phyloP scores from a whole-genome alignment of 2,113 vertebrate species.

The Psittacula cyanocephala region DNA sequence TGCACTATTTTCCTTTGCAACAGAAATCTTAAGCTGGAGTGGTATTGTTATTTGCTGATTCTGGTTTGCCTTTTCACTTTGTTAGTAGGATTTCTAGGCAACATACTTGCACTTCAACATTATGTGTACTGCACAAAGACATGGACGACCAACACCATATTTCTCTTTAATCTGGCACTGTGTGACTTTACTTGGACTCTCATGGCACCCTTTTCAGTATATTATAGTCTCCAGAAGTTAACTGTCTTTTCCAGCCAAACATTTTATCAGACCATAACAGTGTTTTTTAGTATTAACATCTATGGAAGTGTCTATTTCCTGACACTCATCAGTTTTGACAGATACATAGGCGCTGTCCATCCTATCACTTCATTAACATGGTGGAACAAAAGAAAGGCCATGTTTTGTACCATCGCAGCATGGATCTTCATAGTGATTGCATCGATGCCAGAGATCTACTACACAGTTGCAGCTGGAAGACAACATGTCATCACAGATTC shows the following conservation, averaged over 20 bases:
- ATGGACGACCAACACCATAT: constrained; percentile 71
- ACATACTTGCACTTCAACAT: constrained; percentile 70
- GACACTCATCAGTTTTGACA: constrained; percentile 80
- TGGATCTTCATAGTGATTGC: constrained; percentile 67
- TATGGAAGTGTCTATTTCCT: constrained; percentile 82
- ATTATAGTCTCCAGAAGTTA: constrained; percentile 64
- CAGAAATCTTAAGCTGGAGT: constrained; percentile 43
- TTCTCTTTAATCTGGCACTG: constrained; percentile 80
- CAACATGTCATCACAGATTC: neutral
- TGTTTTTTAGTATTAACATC: constrained; percentile 79
- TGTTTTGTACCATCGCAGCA: constrained; percentile 57
- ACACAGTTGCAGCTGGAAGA: constrained; percentile 22
- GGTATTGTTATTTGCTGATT: constrained; percentile 79
- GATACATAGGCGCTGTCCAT: constrained; percentile 76
- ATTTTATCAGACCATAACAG: constrained; percentile 73
- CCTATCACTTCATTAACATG: constrained; percentile 77
- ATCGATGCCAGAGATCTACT: constrained; percentile 71
- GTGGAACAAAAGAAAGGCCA: constrained; percentile 77
- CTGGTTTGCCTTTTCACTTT: constrained; percentile 67
- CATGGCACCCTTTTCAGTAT: constrained; percentile 73
- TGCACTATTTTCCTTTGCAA: constrained; percentile 63
- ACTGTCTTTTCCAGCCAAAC: constrained; percentile 1
- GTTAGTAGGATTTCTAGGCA: constrained; percentile 78
- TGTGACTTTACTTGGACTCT: constrained; percentile 82
- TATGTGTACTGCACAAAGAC: constrained; percentile 68